Percentiles rank a stretch among this genome's conserved stretches.
Conservation (phyloP, 2,888 invertebrate genomes). For the Dasypolia templi region DNA sequence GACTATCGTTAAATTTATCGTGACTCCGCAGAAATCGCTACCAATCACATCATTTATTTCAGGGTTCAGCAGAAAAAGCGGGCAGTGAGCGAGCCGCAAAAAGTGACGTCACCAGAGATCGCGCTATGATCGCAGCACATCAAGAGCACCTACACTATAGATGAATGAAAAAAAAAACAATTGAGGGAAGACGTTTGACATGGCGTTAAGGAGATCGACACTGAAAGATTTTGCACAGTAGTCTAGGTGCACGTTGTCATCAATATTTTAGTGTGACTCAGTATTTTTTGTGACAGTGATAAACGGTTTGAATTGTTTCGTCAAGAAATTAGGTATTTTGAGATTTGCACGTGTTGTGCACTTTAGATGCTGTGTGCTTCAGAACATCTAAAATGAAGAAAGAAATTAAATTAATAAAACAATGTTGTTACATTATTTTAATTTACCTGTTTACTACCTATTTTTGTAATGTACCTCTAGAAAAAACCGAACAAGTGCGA, state of each 20-base stretch:
- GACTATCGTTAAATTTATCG: constrained; percentile 38
- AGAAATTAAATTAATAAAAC: too few species aligned
- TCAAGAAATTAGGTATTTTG: neutral
- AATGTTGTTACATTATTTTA: neutral
- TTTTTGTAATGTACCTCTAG: neutral
- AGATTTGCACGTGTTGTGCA: neutral
- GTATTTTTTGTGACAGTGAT: neutral
- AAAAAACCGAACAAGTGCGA: too few species aligned
- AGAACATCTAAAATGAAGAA: too few species aligned
- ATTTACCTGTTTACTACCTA: neutral
- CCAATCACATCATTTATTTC: constrained; percentile 66
- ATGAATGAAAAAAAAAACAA: constrained; percentile 80
- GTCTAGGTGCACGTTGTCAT: constrained; percentile 20
- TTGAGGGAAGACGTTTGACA: constrained; percentile 81
- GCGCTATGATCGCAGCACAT: constrained; percentile 66
- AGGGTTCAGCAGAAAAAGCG: constrained; percentile 63
- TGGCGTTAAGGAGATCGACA: constrained; percentile 62
- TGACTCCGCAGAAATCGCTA: constrained; percentile 47
- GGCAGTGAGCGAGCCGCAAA: constrained; percentile 47
- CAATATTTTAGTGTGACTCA: neutral
- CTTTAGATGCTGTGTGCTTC: too few species aligned
- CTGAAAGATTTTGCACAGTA: constrained; percentile 54
- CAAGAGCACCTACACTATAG: constrained; percentile 59
- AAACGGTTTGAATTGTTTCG: neutral
- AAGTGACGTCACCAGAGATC: constrained; percentile 56